Percentiles rank a stretch among this genome's conserved stretches.
These are phyloP conservation scores for Gallinago undulata DNA, from an alignment of 2,113 vertebrate genomes.

Conservation along the genomic window DNA sequence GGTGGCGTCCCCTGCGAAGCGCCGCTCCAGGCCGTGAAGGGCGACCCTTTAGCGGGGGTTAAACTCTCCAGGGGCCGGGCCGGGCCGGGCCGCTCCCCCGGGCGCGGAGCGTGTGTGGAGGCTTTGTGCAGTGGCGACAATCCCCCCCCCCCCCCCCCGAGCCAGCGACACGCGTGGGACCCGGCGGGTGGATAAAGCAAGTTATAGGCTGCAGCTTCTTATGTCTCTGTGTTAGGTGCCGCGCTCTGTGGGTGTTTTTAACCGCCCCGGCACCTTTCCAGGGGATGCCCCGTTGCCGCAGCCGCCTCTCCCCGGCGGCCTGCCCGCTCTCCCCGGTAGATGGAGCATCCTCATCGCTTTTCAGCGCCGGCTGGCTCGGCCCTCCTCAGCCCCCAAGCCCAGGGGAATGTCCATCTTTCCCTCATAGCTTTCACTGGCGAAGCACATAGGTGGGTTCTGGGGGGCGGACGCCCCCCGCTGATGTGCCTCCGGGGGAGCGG, in stretches of 20 bases:
- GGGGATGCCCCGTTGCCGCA: neutral
- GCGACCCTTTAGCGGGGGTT: neutral
- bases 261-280: rapidly evolving
- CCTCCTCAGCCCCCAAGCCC: neutral
- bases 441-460: neutral
- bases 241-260: neutral
- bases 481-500: neutral
- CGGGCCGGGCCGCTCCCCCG: neutral
- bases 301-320: neutral
- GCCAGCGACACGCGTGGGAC: neutral
- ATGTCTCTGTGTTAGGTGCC: neutral
- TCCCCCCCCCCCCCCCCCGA: too few relatives aligned
- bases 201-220: too few relatives aligned
- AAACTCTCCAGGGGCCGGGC: neutral
- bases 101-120: rapidly evolving
- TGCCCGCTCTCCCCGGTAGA: slow-evolving; percentile 60
- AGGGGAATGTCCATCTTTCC: neutral
- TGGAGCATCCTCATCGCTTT: slow-evolving; percentile 71
- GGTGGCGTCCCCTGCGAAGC: neutral
- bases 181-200: neutral
- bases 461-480: neutral
- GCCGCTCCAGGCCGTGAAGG: neutral
- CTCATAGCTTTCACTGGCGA: neutral
- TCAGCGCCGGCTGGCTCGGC: neutral
- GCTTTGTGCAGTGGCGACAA: neutral